phyloP scores from a whole-genome alignment of 2,797 vertebrate genomes.

The Clarias pachynema region DNA sequence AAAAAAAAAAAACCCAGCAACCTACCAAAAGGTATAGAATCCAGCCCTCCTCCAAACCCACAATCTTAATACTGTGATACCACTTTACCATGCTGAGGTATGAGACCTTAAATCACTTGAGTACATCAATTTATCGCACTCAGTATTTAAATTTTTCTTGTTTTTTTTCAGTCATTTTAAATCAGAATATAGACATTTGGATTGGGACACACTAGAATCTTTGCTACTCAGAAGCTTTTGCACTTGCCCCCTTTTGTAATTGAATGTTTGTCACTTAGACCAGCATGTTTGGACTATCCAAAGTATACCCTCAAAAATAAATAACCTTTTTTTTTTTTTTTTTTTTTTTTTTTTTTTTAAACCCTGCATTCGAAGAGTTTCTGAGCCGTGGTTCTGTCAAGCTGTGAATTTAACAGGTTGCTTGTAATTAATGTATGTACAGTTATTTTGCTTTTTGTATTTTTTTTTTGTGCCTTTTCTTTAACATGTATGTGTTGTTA shows the following conservation, averaged over 20 bases:
- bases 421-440: slow-evolving; percentile 75
- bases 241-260: slow-evolving; percentile 16
- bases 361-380: slow-evolving; percentile 62
- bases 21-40: not conserved
- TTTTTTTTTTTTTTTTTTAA: slow-evolving; percentile 26
- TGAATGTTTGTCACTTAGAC: slow-evolving; percentile 34
- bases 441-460: slow-evolving; percentile 68
- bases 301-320: slow-evolving; percentile 51
- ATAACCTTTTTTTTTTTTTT: slow-evolving; percentile 57
- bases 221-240: slow-evolving; percentile 22
- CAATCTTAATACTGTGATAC: not conserved
- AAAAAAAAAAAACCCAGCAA: not conserved
- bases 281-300: slow-evolving; percentile 60
- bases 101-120: not conserved
- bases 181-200: not conserved
- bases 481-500: slow-evolving; percentile 56
- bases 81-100: not conserved
- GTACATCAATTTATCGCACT: not conserved
- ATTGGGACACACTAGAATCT: not conserved
- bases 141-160: not conserved
- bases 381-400: slow-evolving; percentile 74
- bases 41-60: not conserved
- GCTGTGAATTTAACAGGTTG: slow-evolving; percentile 83
- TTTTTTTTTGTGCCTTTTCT: slow-evolving; percentile 53
- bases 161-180: not conserved